phyloP scores from a whole-genome alignment of 2,113 vertebrate species.

The Phylloscopus trochiloides region DNA sequence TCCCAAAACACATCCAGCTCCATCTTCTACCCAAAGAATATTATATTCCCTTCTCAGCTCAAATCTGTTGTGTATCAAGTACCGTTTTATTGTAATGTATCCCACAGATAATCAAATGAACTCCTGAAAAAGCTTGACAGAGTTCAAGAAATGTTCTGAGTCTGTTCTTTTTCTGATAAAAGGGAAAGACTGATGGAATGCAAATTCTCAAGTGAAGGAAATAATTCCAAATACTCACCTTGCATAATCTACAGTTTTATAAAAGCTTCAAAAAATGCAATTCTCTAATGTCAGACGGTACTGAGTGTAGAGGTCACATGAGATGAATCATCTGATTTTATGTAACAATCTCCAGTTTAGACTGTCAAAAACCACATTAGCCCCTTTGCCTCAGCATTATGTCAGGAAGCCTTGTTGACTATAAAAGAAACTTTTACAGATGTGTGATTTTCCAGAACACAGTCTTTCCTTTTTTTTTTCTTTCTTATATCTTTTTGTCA shows the following conservation, averaged over 20 bases:
- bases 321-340: conserved; percentile 43
- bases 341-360: conserved; percentile 8
- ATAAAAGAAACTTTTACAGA: not conserved
- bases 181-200: not conserved
- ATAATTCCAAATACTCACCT: not conserved
- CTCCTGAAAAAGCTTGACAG: not conserved
- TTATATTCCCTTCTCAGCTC: not conserved
- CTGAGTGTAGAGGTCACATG: not conserved
- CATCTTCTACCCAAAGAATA: not conserved
- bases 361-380: not conserved
- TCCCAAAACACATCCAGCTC: not conserved
- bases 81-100: not conserved
- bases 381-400: not conserved
- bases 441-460: not conserved
- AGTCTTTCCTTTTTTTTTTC: not conserved
- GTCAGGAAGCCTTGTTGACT: not conserved
- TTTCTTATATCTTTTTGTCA: not conserved
- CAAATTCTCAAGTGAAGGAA: not conserved
- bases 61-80: not conserved
- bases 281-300: not conserved
- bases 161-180: not conserved
- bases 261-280: conserved; percentile 1
- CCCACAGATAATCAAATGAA: not conserved
- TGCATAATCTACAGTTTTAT: not conserved
- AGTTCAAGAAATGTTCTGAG: not conserved